Percentiles rank a stretch among this genome's conserved stretches.
Conservation (phyloP, 2,888 invertebrate species). For the Pharmacophagus antenor region DNA sequence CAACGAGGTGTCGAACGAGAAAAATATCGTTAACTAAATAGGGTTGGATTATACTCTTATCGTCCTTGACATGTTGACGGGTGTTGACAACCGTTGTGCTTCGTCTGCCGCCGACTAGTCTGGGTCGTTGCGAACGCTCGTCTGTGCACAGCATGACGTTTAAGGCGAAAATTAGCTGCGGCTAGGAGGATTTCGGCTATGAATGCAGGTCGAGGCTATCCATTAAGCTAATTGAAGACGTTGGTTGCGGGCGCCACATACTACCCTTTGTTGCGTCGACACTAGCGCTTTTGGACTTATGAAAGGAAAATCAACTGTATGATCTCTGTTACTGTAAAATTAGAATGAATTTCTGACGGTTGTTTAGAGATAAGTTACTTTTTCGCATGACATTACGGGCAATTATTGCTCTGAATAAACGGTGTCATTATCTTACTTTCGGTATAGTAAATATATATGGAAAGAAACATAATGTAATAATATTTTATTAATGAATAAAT, state of each 20-base stretch:
- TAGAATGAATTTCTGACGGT: background rate
- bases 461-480: background rate
- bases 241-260: conserved; percentile 48
- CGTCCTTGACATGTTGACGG: conserved; percentile 9
- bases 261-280: conserved; percentile 54
- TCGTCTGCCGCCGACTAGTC: conserved; percentile 3
- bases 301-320: conserved; percentile 17
- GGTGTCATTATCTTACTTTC: too few relatives aligned
- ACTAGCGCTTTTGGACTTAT: conserved; percentile 6
- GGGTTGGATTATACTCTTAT: conserved; percentile 10
- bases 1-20: background rate
- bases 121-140: conserved; percentile 40
- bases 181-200: conserved; percentile 77
- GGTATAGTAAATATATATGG: background rate
- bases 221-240: conserved; percentile 80
- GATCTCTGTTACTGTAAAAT: background rate
- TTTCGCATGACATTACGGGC: too few relatives aligned
- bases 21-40: conserved; percentile 8
- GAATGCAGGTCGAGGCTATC: conserved; percentile 77
- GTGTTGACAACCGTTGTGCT: background rate
- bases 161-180: conserved; percentile 77
- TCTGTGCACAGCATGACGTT: conserved; percentile 49
- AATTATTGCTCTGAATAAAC: too few relatives aligned
- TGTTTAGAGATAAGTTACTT: too few relatives aligned
- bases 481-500: conserved; percentile 4